These are phyloP conservation scores for Neofelis nebulosa DNA, from an alignment of 2,113 vertebrate species.

Conservation along the genomic window DNA sequence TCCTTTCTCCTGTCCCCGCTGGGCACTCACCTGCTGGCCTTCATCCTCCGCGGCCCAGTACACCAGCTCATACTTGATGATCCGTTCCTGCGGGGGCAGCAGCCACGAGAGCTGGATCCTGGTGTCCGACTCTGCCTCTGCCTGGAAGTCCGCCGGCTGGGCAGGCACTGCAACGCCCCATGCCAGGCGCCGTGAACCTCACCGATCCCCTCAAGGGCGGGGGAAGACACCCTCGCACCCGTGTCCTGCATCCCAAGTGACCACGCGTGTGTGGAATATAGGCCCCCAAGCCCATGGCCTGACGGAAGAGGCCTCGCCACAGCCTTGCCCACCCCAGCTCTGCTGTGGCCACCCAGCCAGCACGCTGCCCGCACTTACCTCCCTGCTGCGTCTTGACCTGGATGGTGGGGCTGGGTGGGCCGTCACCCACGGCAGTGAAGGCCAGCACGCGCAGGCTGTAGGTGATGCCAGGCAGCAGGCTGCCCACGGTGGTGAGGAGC, in stretches of 20 bases:
- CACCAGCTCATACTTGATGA: slow-evolving; percentile 92
- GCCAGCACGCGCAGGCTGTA: slow-evolving; percentile 95
- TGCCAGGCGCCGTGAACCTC: neutral
- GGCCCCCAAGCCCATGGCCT: neutral
- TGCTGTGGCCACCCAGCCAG: rapidly evolving
- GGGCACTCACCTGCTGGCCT: slow-evolving; percentile 88
- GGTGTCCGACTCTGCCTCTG: slow-evolving; percentile 95
- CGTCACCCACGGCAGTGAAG: slow-evolving; percentile 96
- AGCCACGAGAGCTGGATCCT: slow-evolving; percentile 94
- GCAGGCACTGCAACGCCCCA: slow-evolving; percentile 89
- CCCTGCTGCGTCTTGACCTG: slow-evolving; percentile 97
- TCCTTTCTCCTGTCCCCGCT: rapidly evolving
- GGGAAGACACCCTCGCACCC: neutral
- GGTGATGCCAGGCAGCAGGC: slow-evolving; percentile 92
- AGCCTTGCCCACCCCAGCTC: neutral
- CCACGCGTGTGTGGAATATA: slow-evolving; percentile 68
- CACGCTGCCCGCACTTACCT: slow-evolving; percentile 84
- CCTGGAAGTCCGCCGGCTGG: slow-evolving; percentile 93
- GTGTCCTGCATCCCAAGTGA: neutral
- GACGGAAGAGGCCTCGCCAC: neutral
- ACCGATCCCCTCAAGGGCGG: rapidly evolving
- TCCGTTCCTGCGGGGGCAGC: slow-evolving; percentile 92
- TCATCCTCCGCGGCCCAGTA: slow-evolving; percentile 93
- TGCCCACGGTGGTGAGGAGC: slow-evolving; percentile 93
- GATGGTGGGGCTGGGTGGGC: slow-evolving; percentile 93